Conservation (phyloP, 2,888 invertebrate species). For the Ophion ellenae region DNA sequence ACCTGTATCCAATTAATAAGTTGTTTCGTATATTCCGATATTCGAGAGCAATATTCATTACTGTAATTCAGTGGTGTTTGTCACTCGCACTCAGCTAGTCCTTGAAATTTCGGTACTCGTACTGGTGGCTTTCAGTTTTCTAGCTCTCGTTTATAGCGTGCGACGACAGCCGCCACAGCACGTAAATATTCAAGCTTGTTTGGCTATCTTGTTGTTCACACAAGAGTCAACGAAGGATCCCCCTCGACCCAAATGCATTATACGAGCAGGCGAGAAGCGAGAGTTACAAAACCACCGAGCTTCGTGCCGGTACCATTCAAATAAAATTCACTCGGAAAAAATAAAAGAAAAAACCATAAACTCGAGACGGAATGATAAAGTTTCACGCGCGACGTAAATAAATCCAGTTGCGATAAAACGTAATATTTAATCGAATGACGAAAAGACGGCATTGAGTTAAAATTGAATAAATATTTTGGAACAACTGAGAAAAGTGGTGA, state of each 20-base stretch:
- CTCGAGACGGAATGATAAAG: not conserved
- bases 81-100: not conserved
- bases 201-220: constrained; percentile 10
- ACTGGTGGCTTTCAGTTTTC: not conserved
- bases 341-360: not conserved
- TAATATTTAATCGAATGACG: not conserved
- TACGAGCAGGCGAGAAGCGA: not conserved
- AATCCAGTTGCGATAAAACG: too few relatives aligned
- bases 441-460: not conserved
- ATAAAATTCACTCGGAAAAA: not conserved
- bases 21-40: not conserved
- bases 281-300: constrained; percentile 4
- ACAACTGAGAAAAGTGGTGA: not conserved
- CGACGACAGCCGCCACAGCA: not conserved
- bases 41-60: not conserved
- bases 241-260: constrained; percentile 1
- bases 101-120: not conserved
- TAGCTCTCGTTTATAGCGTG: not conserved
- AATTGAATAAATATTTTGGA: not conserved
- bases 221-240: not conserved
- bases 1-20: not conserved
- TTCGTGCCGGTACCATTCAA: not conserved
- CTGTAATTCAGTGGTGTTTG: not conserved
- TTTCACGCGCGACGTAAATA: too few relatives aligned
- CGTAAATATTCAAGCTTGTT: not conserved